These are phyloP conservation scores for Schlechtendalia chinensis DNA, from an alignment of 1,140 invertebrate species.

Conservation along the genomic window DNA sequence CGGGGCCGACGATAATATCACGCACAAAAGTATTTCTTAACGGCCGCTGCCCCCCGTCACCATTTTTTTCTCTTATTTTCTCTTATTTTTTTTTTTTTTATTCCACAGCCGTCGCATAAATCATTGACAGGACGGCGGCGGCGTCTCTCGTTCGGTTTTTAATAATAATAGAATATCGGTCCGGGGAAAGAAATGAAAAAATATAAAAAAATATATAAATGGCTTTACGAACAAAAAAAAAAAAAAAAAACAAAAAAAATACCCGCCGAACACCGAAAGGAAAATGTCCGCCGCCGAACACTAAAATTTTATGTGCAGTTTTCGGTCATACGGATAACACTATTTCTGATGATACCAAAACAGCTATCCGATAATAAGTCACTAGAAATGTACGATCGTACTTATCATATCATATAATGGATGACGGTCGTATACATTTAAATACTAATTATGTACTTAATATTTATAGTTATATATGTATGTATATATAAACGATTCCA, in stretches of 20 bases:
- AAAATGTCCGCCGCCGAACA: no score
- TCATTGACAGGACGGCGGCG: neutral
- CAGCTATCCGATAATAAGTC: no score
- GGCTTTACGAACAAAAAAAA: neutral
- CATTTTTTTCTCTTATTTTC: conserved; percentile 32
- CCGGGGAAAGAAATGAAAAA: neutral
- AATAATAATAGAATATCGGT: conserved; percentile 25
- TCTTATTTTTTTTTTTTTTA: no score
- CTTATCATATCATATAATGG: no score
- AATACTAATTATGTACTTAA: no score
- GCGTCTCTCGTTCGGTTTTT: neutral
- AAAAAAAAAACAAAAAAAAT: conserved; percentile 13
- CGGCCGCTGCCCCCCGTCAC: neutral
- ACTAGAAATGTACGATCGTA: no score
- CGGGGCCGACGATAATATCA: neutral
- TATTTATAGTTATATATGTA: no score
- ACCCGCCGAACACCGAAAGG: neutral
- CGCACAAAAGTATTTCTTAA: neutral
- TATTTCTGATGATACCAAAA: no score
- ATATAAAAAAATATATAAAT: neutral
- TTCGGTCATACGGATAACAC: no score
- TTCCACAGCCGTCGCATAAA: conserved; percentile 12
- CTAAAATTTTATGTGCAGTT: no score
- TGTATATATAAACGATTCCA: no score
- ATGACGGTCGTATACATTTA: no score